Evolutionary conservation across 2,888 invertebrate genomes (phyloP).

Genomic region (Unio delphinus): DNA sequence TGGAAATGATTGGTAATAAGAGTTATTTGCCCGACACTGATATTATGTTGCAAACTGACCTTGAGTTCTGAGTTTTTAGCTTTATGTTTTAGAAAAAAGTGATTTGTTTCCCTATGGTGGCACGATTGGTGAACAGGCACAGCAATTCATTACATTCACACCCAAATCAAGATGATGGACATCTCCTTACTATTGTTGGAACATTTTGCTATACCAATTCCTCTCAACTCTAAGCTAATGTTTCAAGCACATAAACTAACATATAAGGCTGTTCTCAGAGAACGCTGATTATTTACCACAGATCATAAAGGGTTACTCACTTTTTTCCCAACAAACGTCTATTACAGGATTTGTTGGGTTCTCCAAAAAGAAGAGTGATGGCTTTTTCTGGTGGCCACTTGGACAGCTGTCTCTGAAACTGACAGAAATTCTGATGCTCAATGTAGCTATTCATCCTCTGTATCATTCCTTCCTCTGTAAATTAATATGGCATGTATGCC

Average conservation of each 20-base stretch:
- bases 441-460: conserved; percentile 71
- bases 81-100: too few relatives aligned
- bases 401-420: conserved; percentile 45
- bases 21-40: too few relatives aligned
- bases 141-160: too few relatives aligned
- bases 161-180: too few relatives aligned
- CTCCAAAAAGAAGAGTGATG: conserved; percentile 48
- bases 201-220: too few relatives aligned
- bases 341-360: conserved; percentile 62
- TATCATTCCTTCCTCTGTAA: conserved; percentile 71
- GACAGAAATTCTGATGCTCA: conserved; percentile 72
- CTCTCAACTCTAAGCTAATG: too few relatives aligned
- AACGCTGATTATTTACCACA: neutral
- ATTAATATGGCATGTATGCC: conserved; percentile 70
- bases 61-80: too few relatives aligned
- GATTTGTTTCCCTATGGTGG: too few relatives aligned
- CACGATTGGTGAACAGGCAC: too few relatives aligned
- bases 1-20: too few relatives aligned
- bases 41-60: too few relatives aligned
- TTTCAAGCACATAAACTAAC: neutral
- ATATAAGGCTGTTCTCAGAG: neutral
- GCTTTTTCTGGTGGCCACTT: conserved; percentile 68
- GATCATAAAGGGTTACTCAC: conserved; percentile 35
- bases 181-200: too few relatives aligned
- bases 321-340: conserved; percentile 63